A percentile compares a stretch with the other conserved stretches of the same genome.
These are phyloP conservation scores for Rhinolophus ferrumequinum DNA, from an alignment of 2,113 vertebrate species.

Conservation along the genomic window DNA sequence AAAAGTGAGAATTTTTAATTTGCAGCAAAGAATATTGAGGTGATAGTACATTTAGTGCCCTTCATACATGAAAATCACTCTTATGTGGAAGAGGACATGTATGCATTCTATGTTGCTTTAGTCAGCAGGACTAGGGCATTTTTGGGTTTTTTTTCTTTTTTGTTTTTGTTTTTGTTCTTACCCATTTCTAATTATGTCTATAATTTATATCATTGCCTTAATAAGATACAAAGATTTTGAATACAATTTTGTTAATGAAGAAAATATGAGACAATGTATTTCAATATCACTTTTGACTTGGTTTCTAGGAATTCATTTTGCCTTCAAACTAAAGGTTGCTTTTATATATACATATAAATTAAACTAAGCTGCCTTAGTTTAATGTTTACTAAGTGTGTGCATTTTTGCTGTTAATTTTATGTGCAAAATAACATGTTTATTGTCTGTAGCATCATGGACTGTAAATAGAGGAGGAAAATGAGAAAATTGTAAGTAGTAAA, in stretches of 20 bases:
- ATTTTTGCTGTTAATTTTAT: slow-evolving; percentile 20
- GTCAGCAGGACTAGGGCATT: background rate
- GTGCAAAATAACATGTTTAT: background rate
- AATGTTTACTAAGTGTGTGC: background rate
- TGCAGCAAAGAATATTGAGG: background rate
- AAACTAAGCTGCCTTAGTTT: background rate
- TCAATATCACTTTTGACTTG: background rate
- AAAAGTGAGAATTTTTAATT: background rate
- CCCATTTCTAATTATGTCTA: background rate
- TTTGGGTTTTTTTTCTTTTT: background rate
- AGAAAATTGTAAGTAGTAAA: slow-evolving; percentile 41
- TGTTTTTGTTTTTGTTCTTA: background rate
- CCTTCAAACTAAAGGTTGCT: background rate
- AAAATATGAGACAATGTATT: background rate
- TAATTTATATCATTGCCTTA: background rate
- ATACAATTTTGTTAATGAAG: background rate
- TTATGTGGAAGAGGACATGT: background rate
- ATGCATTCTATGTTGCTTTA: background rate
- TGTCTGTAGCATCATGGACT: background rate
- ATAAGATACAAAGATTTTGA: background rate
- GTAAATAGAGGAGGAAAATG: background rate
- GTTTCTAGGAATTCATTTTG: background rate
- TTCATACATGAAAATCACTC: background rate
- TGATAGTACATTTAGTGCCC: background rate
- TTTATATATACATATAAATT: background rate